Base-by-base conservation (phyloP, 2,888 invertebrate genomes). In the Thecocarcelia acutangulata region DNA sequence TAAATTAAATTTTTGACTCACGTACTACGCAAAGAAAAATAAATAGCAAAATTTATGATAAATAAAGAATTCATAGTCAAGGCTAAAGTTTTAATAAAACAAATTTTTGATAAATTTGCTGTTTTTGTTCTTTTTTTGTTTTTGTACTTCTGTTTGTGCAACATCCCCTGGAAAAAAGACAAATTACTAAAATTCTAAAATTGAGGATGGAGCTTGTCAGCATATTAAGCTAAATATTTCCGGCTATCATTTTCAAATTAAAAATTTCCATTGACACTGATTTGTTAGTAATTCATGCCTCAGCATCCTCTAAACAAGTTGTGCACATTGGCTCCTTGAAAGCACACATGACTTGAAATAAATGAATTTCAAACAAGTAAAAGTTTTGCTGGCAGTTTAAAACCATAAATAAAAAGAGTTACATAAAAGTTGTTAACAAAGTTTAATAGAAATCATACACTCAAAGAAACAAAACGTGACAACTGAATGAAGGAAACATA, bases 191-290 rank as follows among this genome's bases (percentile, higher is more conserved):
- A 19, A 48, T n/a, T 1, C 1, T 17, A 0, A 12, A 15, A 40
- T 19, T 64, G 9, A 15, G n/a, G 2, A 44, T 17, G 19, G 33
- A 28, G 33, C 9, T 28, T 68, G 19, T n/a, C 0, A 4, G 46
- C 13, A 68, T 24, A 42, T 37, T 75, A 40, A 42, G 8, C 40
- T 58, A 73, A 68, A 68, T 52, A 76, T 76, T 21, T 61, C 75
- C 75, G 68, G 44, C 42, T 66, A 58, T 74, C 37, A 66, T 17
- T 46, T 66, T 66, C 42, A 66, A 2, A 44, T 19, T 54, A 42
- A 46, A 46, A 6, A 52, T 15, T 76, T 59, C 15, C 44, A 19
- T 12, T 17, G 33, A 54, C 12, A 42, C 13, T 44, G 28, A 68
- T 44, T 54, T 54, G 52, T 28, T 4, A n/a, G 0, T 3, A 28